Evolutionary conservation across 2,797 vertebrate genomes (phyloP).

Genomic region (Podarcis lilfordi): DNA sequence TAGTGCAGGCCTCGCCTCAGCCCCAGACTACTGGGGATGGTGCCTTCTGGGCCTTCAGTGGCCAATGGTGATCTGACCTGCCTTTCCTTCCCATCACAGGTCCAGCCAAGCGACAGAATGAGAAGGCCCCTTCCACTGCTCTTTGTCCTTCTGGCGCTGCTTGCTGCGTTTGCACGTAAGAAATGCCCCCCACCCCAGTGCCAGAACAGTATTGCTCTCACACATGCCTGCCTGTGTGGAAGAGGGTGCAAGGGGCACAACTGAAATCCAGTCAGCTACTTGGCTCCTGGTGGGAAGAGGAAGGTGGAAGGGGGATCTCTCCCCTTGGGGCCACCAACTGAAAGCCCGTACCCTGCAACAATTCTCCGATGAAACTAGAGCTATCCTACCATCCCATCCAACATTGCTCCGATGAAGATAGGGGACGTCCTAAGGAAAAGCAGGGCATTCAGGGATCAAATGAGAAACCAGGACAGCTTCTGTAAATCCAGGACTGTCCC

Average conservation of each 20-base stretch:
- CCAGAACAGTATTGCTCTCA: too few relatives aligned
- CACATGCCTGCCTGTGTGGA: accelerated
- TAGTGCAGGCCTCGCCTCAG: background rate
- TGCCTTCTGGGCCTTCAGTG: background rate
- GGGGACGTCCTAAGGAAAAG: too few relatives aligned
- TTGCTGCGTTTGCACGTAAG: conserved; percentile 53
- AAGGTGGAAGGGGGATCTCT: background rate
- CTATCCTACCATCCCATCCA: too few relatives aligned
- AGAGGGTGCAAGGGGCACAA: background rate
- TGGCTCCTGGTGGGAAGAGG: background rate
- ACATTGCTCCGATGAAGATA: too few relatives aligned
- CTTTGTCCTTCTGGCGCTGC: conserved; percentile 30
- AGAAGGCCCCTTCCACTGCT: conserved; percentile 35
- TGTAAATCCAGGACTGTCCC: too few relatives aligned
- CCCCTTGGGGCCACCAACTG: background rate
- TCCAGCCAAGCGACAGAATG: conserved; percentile 45
- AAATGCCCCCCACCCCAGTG: background rate
- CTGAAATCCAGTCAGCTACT: background rate
- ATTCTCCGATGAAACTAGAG: too few relatives aligned
- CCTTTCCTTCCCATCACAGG: background rate
- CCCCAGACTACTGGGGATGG: accelerated
- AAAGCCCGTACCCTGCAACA: background rate
- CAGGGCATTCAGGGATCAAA: too few relatives aligned
- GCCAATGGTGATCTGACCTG: background rate
- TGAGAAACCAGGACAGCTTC: too few relatives aligned